Percentiles rank a stretch among this genome's conserved stretches.
These are phyloP conservation scores for Drosophila micromelanica DNA, from an alignment of 1,140 invertebrate genomes.

Conservation along the genomic window DNA sequence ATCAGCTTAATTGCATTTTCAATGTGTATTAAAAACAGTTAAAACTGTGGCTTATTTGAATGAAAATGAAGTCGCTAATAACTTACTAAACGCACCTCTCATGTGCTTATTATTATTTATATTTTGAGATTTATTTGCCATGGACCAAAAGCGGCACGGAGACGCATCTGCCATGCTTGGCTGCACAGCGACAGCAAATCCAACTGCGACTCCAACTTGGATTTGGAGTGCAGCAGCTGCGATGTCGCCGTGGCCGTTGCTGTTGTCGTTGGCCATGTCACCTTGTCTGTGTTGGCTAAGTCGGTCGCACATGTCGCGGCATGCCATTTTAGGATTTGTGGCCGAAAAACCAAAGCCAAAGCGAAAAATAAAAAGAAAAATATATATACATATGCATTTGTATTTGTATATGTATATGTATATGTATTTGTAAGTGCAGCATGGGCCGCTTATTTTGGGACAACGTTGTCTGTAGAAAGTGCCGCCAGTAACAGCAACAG, in stretches of 20 bases:
- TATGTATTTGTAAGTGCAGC: conserved; percentile 55
- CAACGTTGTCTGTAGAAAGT: conserved; percentile 71
- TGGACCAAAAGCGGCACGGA: conserved; percentile 39
- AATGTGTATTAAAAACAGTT: no score
- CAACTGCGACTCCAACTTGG: conserved; percentile 40
- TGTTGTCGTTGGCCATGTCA: conserved; percentile 52
- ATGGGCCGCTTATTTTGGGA: conserved; percentile 79
- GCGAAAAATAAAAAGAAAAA: conserved; percentile 40
- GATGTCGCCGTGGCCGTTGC: conserved; percentile 35
- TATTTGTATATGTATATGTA: conserved; percentile 27
- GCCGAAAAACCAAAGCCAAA: conserved; percentile 48
- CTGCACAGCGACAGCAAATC: conserved; percentile 32
- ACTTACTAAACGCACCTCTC: no score
- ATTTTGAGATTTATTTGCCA: conserved; percentile 64
- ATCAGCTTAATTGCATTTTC: no score
- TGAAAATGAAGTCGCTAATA: no score
- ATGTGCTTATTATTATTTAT: no score
- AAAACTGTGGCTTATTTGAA: no score
- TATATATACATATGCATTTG: conserved; percentile 18
- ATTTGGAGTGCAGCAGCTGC: conserved; percentile 30
- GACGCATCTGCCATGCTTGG: conserved; percentile 70
- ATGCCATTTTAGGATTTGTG: conserved; percentile 81
- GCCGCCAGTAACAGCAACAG: conserved; percentile 50
- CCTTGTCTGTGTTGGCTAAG: conserved; percentile 70
- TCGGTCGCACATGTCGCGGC: conserved; percentile 80